phyloP scores from a whole-genome alignment of 2,888 invertebrate genomes.

The Stegana nigrithorax region DNA sequence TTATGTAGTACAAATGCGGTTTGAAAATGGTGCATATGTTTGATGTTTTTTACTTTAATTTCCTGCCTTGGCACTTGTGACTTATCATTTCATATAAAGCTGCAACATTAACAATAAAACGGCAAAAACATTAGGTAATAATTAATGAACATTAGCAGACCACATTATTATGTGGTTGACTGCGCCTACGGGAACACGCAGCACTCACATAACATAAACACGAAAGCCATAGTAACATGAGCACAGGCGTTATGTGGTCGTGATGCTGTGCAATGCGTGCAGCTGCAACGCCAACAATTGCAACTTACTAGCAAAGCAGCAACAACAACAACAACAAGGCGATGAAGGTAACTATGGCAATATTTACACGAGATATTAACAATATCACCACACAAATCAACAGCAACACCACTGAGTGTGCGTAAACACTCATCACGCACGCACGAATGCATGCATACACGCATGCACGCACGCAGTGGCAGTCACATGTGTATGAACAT shows the following conservation, averaged over 20 bases:
- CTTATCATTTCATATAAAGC: too few species aligned
- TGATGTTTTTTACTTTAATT: too few species aligned
- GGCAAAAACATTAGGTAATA: conserved; percentile 52
- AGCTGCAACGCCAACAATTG: not conserved
- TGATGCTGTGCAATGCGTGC: not conserved
- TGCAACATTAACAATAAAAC: too few species aligned
- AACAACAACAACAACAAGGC: not conserved
- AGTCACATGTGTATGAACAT: not conserved
- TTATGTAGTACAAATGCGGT: too few species aligned
- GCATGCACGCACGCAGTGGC: not conserved
- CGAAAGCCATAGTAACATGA: conserved; percentile 56
- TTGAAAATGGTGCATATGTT: too few species aligned
- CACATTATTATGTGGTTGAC: conserved; percentile 60
- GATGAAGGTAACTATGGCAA: conserved; percentile 40
- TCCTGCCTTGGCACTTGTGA: too few species aligned
- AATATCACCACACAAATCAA: conserved; percentile 20
- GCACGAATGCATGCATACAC: conserved; percentile 14
- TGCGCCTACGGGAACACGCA: conserved; percentile 52
- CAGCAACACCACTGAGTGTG: conserved; percentile 21
- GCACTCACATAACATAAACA: conserved; percentile 36
- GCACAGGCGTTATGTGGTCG: conserved; percentile 22
- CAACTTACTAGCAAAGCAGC: too few species aligned
- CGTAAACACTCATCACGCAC: conserved; percentile 16
- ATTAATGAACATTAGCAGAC: conserved; percentile 59
- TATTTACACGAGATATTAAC: conserved; percentile 8